Base-by-base conservation (phyloP, 2,888 invertebrate genomes). In the Sesia apiformis region DNA sequence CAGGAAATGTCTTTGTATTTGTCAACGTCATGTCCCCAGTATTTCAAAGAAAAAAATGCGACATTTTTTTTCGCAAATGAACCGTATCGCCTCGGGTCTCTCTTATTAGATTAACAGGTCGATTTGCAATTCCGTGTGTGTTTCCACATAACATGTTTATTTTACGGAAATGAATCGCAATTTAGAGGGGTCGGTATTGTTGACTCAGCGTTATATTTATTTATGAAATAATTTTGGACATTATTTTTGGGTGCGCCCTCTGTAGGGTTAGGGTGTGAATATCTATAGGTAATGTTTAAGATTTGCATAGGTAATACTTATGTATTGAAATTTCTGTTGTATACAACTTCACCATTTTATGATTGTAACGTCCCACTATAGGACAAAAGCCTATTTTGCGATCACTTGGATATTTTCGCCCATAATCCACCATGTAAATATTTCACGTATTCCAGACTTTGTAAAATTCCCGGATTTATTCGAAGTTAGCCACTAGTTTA, bases 81-180 rank as follows among this genome's bases (percentile, higher is more conserved):
- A 85, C 81, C 86, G 86, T 86, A 78, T 73, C 80, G 63, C 50
- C 79, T 74, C 68, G 65, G 74, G 74, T 70, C 72, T 68, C 84
- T 77, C 81, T 86, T 87, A 89, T 89, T 89, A 87, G 88, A 89
- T 89, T 88, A 89, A 83, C 88, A 83, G 85, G 86, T 78, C 85
- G 84, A 87, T 89, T 88, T 88, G 82, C 84, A 86, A 89, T 87
- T 89, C 88, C 74, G 83, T 88, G 76, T 82, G 80, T 85, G 79
- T 78, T 72, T 41, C 38, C 41, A 73, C 72, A 75, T 80, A 81
- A 40, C 78, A 81, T 88, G 88, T 88, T 87, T 88, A 82, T 87
- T 86, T 87, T 80, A 80, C 84, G 88, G 88, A 88, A 88, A 88
- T 88, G 86, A 88, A 85, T 84, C 79, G 85, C 81, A 74, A 81